A percentile compares a stretch with the other conserved stretches of the same genome.
phyloP scores from a whole-genome alignment of 2,888 invertebrate genomes.

The Caenorhabditis parvicauda region DNA sequence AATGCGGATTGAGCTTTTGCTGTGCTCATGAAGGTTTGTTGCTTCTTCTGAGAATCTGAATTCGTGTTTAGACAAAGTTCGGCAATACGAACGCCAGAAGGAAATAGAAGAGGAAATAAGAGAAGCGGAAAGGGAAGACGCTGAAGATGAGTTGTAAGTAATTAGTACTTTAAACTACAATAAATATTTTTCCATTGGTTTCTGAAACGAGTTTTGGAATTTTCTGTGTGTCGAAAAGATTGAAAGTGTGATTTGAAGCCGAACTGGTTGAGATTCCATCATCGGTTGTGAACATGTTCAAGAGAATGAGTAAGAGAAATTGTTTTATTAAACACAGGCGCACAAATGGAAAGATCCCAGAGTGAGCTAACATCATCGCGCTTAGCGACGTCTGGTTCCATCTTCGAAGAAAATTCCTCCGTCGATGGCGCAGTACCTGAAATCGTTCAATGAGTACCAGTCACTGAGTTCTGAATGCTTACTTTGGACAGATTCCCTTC shows the following conservation, averaged over 20 bases:
- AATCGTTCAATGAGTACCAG: not conserved
- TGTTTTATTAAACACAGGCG: no score
- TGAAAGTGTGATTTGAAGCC: no score
- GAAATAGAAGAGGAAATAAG: constrained; percentile 27
- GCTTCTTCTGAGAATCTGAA: not conserved
- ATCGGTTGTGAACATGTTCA: no score
- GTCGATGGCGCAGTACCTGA: constrained; percentile 6
- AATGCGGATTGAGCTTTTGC: constrained; percentile 54
- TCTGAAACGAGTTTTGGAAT: no score
- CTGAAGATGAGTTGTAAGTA: constrained; percentile 11
- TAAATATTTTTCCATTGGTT: no score
- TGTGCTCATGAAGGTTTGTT: constrained; percentile 49
- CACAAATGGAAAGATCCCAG: no score
- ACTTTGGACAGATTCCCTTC: constrained; percentile 45
- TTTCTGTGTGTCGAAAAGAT: no score
- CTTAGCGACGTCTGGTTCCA: constrained; percentile 5
- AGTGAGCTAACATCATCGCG: no score
- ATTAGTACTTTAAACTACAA: no score
- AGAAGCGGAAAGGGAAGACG: constrained; percentile 20
- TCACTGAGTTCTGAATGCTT: constrained; percentile 5
- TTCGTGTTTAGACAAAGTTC: constrained; percentile 15
- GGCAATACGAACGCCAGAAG: constrained; percentile 18
- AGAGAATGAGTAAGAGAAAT: no score
- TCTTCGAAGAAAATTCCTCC: constrained; percentile 9
- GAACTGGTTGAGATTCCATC: no score